These are phyloP conservation scores for Piezodorus guildinii DNA, from an alignment of 1,140 invertebrate genomes.

Conservation along the genomic window DNA sequence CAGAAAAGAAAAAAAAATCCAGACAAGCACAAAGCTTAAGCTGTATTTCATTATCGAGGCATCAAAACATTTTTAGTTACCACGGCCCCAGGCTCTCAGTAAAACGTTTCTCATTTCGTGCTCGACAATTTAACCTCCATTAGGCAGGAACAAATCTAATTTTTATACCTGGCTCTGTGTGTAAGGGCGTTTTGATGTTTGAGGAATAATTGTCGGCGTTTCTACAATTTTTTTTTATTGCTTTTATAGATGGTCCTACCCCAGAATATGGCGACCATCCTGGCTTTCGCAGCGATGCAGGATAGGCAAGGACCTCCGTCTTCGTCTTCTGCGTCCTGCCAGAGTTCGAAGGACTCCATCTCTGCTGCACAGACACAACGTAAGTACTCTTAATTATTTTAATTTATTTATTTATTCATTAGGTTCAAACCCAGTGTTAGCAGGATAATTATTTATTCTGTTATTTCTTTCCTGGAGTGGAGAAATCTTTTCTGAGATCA, in stretches of 20 bases:
- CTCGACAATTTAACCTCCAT: slow-evolving; percentile 1
- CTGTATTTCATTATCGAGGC: too few species aligned
- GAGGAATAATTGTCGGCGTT: not conserved
- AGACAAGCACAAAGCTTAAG: too few species aligned
- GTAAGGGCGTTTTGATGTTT: not conserved
- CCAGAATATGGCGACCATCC: slow-evolving; percentile 30
- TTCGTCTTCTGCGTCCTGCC: not conserved
- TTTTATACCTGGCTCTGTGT: not conserved
- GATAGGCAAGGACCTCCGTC: slow-evolving; percentile 18
- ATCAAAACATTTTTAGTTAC: not conserved
- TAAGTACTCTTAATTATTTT: too few species aligned
- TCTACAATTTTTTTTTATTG: not conserved
- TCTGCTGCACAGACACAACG: not conserved
- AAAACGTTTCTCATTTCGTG: not conserved
- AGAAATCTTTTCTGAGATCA: too few species aligned
- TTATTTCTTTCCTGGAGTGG: too few species aligned
- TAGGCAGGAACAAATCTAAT: not conserved
- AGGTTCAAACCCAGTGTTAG: too few species aligned
- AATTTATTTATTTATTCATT: too few species aligned
- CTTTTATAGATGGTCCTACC: slow-evolving; percentile 28
- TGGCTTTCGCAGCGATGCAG: slow-evolving; percentile 29
- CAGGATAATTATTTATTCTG: too few species aligned
- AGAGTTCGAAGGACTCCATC: not conserved
- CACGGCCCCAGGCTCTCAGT: not conserved
- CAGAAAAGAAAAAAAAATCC: too few species aligned